Percentiles rank a stretch among this genome's conserved stretches.
Conservation (phyloP, 2,888 invertebrate species). For the Dastarcus helophoroides region DNA sequence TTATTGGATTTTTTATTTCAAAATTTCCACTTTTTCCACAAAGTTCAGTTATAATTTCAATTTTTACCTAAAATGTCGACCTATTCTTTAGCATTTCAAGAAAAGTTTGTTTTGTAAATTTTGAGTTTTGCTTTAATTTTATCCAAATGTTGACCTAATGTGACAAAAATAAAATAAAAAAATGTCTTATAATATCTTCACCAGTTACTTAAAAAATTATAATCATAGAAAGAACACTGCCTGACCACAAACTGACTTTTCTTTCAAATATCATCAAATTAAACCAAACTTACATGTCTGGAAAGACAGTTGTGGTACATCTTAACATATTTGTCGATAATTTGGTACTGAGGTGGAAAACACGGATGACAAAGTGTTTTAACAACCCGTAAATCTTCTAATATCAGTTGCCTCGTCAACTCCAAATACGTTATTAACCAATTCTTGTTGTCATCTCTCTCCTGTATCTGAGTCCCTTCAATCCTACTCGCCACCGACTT, state of each 20-base stretch:
- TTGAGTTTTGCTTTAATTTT: too few relatives aligned
- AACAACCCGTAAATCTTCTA: conserved; percentile 85
- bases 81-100: too few relatives aligned
- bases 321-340: conserved; percentile 78
- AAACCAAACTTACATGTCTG: conserved; percentile 59
- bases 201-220: too few relatives aligned
- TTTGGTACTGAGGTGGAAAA: conserved; percentile 91
- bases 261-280: conserved; percentile 3
- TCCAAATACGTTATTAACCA: conserved; percentile 95
- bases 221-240: too few relatives aligned
- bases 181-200: conserved; percentile 3
- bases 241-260: too few relatives aligned
- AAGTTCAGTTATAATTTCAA: too few relatives aligned
- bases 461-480: conserved; percentile 92
- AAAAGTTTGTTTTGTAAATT: too few relatives aligned
- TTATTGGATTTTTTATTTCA: too few relatives aligned
- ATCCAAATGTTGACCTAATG: too few relatives aligned
- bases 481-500: conserved; percentile 72
- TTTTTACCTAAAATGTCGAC: too few relatives aligned
- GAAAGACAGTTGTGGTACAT: conserved; percentile 91
- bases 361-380: conserved; percentile 85
- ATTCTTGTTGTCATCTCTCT: conserved; percentile 79
- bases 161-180: too few relatives aligned
- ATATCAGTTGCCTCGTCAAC: conserved; percentile 66
- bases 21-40: too few relatives aligned